Percentiles rank a stretch among this genome's conserved stretches.
Conservation (phyloP, 2,888 invertebrate species). For the Microplitis manilae region DNA sequence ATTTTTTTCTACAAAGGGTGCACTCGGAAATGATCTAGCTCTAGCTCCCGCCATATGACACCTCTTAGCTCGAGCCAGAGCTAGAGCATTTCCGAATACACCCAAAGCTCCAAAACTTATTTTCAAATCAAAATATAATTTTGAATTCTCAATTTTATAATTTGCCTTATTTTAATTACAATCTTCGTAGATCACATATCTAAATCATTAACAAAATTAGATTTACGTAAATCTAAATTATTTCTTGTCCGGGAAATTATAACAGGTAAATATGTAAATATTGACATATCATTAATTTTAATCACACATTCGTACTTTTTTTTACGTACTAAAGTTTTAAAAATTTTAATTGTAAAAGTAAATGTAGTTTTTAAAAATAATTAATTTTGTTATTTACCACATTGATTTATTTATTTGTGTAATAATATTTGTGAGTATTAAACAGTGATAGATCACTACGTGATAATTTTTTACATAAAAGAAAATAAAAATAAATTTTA, state of each 20-base stretch:
- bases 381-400: not conserved
- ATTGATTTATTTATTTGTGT: not conserved
- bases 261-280: slow-evolving; percentile 16
- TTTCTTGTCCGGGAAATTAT: not conserved
- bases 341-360: not conserved
- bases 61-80: too few relatives aligned
- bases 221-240: not conserved
- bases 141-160: too few relatives aligned
- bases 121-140: too few relatives aligned
- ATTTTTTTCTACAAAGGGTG: too few relatives aligned
- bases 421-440: slow-evolving; percentile 19
- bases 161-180: too few relatives aligned
- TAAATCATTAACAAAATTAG: too few relatives aligned
- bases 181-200: too few relatives aligned
- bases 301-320: slow-evolving; percentile 7
- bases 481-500: slow-evolving; percentile 14
- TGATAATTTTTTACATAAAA: slow-evolving; percentile 49
- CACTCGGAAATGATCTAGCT: too few relatives aligned
- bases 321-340: not conserved
- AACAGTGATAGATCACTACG: slow-evolving; percentile 34
- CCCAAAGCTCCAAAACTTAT: too few relatives aligned
- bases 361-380: not conserved
- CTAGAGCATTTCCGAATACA: too few relatives aligned
- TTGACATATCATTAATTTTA: slow-evolving; percentile 17
- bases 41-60: too few relatives aligned